Evolutionary conservation across 1,140 invertebrate species (phyloP).

Genomic region (Polyergus mexicanus): DNA sequence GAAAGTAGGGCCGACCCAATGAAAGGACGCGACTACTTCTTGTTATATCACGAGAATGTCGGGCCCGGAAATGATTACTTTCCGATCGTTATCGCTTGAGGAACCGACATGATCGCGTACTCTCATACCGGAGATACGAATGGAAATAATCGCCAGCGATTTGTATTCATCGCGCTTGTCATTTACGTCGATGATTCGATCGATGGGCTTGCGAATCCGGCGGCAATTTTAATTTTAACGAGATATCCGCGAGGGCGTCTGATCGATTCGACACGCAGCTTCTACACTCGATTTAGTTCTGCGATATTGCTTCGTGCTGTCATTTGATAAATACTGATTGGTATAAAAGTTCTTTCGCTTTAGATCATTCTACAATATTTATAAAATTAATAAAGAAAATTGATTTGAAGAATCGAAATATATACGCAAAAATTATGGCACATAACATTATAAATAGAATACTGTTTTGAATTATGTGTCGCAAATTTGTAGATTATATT

Average conservation of each 20-base stretch:
- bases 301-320: neutral
- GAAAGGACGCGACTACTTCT: neutral
- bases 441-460: conserved; percentile 29
- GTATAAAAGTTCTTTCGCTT: neutral
- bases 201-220: neutral
- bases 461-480: conserved; percentile 11
- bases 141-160: conserved; percentile 32
- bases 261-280: neutral
- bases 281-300: neutral
- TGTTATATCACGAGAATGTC: neutral
- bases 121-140: neutral
- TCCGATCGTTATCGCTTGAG: neutral
- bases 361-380: neutral
- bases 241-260: neutral
- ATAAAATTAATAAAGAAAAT: conserved; percentile 18
- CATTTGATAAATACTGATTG: neutral
- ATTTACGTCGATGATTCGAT: conserved; percentile 38
- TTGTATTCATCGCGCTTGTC: conserved; percentile 28
- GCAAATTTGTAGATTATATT: neutral
- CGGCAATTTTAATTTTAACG: conserved; percentile 25
- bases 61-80: neutral
- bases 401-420: neutral
- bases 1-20: neutral
- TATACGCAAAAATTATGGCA: conserved; percentile 17
- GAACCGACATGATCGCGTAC: neutral